phyloP scores from a whole-genome alignment of 2,113 vertebrate genomes.

The Hemicordylus capensis region DNA sequence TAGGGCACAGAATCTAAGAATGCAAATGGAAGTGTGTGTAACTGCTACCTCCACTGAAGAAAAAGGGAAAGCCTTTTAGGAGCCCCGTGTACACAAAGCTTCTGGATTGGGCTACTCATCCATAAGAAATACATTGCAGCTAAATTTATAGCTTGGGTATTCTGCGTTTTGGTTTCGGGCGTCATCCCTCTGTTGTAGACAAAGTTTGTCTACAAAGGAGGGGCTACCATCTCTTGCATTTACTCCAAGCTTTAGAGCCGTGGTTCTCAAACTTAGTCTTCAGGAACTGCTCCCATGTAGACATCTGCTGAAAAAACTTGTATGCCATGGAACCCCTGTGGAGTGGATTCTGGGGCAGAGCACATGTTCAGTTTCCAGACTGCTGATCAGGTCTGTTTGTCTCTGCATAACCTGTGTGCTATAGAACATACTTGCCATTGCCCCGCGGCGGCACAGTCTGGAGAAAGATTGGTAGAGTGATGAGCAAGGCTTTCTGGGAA shows the following conservation, averaged over 20 bases:
- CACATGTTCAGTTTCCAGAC: not conserved
- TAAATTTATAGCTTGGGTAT: not conserved
- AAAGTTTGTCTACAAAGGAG: not conserved
- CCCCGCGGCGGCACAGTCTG: not conserved
- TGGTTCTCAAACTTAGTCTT: conserved; percentile 19
- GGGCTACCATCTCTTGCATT: not conserved
- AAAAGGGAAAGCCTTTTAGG: not conserved
- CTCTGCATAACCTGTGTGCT: not conserved
- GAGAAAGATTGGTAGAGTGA: not conserved
- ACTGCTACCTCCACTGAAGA: not conserved
- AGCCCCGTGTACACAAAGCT: not conserved
- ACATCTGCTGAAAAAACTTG: not conserved
- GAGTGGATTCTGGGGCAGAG: not conserved
- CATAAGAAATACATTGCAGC: not conserved
- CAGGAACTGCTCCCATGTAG: not conserved
- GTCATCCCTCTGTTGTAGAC: not conserved
- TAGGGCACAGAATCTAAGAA: not conserved
- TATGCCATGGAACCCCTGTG: not conserved
- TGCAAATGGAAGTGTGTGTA: not conserved
- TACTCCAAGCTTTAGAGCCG: not conserved
- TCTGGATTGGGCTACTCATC: not conserved
- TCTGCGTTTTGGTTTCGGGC: not conserved
- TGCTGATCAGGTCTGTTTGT: not conserved
- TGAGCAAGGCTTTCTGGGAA: not conserved
- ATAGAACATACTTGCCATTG: not conserved